A percentile compares a stretch with the other conserved stretches of the same genome.
Evolutionary conservation across 1,140 invertebrate species (phyloP).

Genomic region (Sinella curviseta): DNA sequence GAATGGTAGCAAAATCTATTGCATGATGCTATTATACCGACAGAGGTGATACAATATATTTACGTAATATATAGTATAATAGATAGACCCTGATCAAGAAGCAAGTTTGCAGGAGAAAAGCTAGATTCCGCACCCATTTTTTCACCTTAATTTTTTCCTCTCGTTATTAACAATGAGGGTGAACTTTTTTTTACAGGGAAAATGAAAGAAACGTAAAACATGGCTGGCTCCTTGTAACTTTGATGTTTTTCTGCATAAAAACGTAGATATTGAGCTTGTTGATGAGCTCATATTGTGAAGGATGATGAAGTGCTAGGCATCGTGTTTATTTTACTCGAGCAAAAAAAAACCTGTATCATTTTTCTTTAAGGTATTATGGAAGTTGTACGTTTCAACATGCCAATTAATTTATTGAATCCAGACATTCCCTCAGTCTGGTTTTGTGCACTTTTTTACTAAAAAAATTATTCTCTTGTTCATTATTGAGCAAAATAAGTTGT

Average conservation of each 20-base stretch:
- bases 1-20: too few species aligned
- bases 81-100: not conserved
- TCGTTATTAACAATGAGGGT: not conserved
- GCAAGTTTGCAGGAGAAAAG: conserved; percentile 19
- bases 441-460: not conserved
- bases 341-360: not conserved
- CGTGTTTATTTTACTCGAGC: not conserved
- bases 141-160: conserved; percentile 10
- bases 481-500: conserved; percentile 7
- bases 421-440: not conserved
- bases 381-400: not conserved
- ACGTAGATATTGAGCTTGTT: not conserved
- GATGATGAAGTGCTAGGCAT: not conserved
- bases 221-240: not conserved
- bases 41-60: too few species aligned
- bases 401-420: conserved; percentile 23
- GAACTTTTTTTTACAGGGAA: not conserved
- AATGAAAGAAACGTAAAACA: not conserved
- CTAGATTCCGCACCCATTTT: conserved; percentile 16
- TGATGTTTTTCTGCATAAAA: not conserved
- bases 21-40: too few species aligned
- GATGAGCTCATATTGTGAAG: conserved; percentile 23
- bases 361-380: not conserved
- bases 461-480: not conserved
- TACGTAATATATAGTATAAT: too few species aligned